Evolutionary conservation across 2,797 vertebrate species (phyloP), one percentile per base, ranked within the genome.

Genomic region (Cossypha niveicapilla): DNA sequence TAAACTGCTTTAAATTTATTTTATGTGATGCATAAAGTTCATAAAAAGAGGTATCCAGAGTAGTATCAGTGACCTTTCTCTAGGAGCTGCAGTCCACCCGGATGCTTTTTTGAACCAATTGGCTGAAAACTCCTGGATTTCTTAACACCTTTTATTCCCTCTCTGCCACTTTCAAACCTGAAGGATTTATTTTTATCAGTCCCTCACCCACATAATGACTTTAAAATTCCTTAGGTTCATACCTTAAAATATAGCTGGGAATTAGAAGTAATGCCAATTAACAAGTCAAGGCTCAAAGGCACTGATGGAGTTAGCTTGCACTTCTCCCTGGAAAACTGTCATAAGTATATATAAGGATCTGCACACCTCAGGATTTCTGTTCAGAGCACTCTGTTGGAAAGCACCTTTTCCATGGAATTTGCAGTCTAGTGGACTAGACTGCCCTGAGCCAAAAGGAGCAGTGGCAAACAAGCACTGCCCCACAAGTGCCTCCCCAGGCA

Each of bases 191-290:
- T 98, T 98, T 97, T 97, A 97, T 94, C 93, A 97, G 96, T 97
- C 97, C 96, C 97, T 98, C 96, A 96, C 96, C 96, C 97, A 97
- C 95, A 97, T 98, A 98, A 98, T 97, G 97, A 97, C 94, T 97
- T 98, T 98, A 98, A 98, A 98, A 98, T 97, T 98, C 97, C 97
- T 98, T 96, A 97, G 97, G 97, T 98, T 98, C 98, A 98, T 98
- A 98, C 98, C 97, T 98, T 97, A 97, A 97, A 97, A 98, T 98
- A 98, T 97, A 97, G 97, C 92, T 97, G 97, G 97, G 97, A 98
- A 97, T 96, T 97, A 97, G 97, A 98, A 97, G 96, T 95, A 97
- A 98, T 97, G 97, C 97, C 98, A 98, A 98, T 98, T 98, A 98
- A 97, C 97, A 97, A 97, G 97, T 91, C 95, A 96, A 92, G 96